A percentile compares a stretch with the other conserved stretches of the same genome.
These are phyloP conservation scores for Coleophora deauratella DNA, from an alignment of 2,888 invertebrate species.

Conservation along the genomic window DNA sequence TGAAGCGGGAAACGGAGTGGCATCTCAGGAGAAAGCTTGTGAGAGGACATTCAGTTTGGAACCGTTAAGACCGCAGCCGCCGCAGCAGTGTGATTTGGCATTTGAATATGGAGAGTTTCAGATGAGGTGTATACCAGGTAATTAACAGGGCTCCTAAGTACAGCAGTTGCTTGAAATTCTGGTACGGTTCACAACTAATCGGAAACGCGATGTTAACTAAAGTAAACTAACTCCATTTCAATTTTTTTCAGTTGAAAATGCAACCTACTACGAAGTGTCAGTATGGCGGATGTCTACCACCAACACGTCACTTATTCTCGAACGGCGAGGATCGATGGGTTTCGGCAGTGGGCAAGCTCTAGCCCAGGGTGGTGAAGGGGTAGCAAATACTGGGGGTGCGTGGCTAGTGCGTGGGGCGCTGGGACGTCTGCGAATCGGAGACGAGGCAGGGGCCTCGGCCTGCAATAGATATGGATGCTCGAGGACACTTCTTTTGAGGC, in stretches of 20 bases:
- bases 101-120: conserved; percentile 60
- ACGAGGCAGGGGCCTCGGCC: conserved; percentile 59
- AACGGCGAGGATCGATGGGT: conserved; percentile 52
- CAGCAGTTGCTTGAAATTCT: too few species aligned
- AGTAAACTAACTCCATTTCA: neutral
- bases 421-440: conserved; percentile 41
- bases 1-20: conserved; percentile 57
- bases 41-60: conserved; percentile 48
- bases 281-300: conserved; percentile 61
- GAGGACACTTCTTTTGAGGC: conserved; percentile 44
- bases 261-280: conserved; percentile 62
- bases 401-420: conserved; percentile 47
- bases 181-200: too few species aligned
- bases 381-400: conserved; percentile 13
- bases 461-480: conserved; percentile 66
- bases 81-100: conserved; percentile 56
- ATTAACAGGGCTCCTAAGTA: too few species aligned
- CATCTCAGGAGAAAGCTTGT: conserved; percentile 52
- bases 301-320: conserved; percentile 51
- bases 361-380: conserved; percentile 31
- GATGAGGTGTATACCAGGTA: conserved; percentile 64
- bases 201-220: too few species aligned
- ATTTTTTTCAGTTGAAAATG: conserved; percentile 50
- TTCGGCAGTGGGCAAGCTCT: conserved; percentile 48
- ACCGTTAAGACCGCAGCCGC: conserved; percentile 51